Evolutionary conservation across 2,113 vertebrate genomes (phyloP).

Genomic region (Bettongia penicillata): DNA sequence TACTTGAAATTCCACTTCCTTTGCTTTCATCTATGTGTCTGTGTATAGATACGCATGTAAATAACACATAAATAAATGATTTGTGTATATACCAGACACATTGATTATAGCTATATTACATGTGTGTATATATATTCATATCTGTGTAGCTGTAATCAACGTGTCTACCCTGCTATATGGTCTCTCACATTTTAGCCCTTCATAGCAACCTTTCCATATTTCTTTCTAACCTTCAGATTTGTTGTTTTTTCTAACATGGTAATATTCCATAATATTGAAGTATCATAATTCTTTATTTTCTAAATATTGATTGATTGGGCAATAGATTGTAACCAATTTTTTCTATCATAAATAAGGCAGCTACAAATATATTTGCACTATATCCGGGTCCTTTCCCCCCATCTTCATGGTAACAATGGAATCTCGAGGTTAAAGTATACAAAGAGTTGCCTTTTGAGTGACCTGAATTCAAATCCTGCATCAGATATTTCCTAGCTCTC

Average conservation of each 20-base stretch:
- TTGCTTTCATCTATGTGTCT: background rate
- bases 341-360: background rate
- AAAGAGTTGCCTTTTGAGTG: background rate
- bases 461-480: background rate
- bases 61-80: background rate
- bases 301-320: background rate
- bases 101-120: background rate
- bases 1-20: background rate
- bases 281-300: background rate
- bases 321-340: background rate
- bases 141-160: background rate
- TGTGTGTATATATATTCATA: background rate
- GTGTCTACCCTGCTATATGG: background rate
- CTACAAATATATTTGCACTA: background rate
- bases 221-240: background rate
- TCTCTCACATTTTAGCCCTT: background rate
- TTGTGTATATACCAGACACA: background rate
- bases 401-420: background rate
- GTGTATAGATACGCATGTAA: background rate
- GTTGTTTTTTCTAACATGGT: background rate
- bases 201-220: background rate
- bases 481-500: background rate
- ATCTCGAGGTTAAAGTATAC: background rate
- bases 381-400: background rate
- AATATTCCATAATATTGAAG: background rate